Percentiles rank a stretch among this genome's conserved stretches.
These are phyloP conservation scores for Gobio gobio DNA, from an alignment of 2,113 vertebrate genomes.

Conservation along the genomic window DNA sequence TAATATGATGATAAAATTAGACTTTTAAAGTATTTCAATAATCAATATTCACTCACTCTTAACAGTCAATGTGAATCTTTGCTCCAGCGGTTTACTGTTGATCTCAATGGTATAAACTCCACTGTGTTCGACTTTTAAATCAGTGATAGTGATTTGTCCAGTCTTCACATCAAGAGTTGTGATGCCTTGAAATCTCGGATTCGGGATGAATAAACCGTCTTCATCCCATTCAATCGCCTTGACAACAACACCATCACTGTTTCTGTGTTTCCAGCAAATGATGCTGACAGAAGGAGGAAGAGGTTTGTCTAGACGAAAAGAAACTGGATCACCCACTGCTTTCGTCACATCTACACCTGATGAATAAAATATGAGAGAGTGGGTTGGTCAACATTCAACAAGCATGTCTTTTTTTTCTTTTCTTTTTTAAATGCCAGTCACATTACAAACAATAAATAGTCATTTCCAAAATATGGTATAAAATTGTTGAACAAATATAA, in stretches of 20 bases:
- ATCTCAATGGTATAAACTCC: background rate
- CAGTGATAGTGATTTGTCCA: background rate
- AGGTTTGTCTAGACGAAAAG: background rate
- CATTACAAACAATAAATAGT: too few relatives aligned
- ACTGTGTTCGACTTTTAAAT: accelerated
- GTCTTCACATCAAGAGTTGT: background rate
- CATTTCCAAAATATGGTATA: too few relatives aligned
- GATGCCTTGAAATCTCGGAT: background rate
- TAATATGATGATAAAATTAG: background rate
- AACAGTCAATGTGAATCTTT: background rate
- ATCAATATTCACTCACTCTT: background rate
- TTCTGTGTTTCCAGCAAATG: background rate
- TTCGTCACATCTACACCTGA: background rate
- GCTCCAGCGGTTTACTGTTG: background rate
- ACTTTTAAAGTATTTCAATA: background rate
- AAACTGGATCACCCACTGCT: background rate
- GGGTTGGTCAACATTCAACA: background rate
- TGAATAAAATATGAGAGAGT: background rate
- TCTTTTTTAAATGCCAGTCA: too few relatives aligned
- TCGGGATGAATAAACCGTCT: background rate
- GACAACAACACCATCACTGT: accelerated
- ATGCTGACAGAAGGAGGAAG: too few relatives aligned
- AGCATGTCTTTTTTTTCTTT: too few relatives aligned
- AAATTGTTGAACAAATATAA: too few relatives aligned
- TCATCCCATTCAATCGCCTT: conserved; percentile 7